Conservation (phyloP, 2,113 vertebrate genomes). For the Macrotus californicus region DNA sequence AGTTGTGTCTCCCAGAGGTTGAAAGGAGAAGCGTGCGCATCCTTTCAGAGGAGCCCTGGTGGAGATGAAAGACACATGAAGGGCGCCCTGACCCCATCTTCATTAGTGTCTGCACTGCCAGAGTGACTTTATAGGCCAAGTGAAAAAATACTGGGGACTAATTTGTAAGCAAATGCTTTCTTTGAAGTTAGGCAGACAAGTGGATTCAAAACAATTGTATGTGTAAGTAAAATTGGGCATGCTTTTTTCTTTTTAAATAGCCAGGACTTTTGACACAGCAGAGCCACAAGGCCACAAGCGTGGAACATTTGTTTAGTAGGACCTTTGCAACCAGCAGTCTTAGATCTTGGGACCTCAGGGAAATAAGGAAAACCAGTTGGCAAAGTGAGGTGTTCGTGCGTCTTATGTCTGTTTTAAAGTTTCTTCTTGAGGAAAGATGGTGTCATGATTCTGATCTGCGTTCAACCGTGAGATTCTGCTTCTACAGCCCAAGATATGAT, state of each 20-base stretch:
- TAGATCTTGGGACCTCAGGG: not conserved
- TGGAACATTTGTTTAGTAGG: not conserved
- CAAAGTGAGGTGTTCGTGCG: not conserved
- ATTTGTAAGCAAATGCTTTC: constrained; percentile 37
- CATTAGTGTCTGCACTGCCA: not conserved
- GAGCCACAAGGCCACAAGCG: not conserved
- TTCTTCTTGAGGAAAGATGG: not conserved
- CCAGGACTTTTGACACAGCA: not conserved
- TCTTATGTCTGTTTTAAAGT: not conserved
- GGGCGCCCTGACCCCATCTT: not conserved
- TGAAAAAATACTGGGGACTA: constrained; percentile 47
- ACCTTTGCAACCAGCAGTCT: not conserved
- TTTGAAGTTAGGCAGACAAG: constrained; percentile 55
- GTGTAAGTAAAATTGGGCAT: not conserved
- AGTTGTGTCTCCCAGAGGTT: not conserved
- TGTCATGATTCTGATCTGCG: not conserved
- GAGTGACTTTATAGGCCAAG: constrained; percentile 39
- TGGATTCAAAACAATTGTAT: constrained; percentile 39
- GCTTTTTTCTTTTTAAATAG: not conserved
- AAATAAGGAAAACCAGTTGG: not conserved
- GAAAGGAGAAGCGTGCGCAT: not conserved
- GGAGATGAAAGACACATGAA: constrained; percentile 4
- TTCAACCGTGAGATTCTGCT: not conserved
- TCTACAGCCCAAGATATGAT: not conserved
- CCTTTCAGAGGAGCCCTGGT: not conserved